Evolutionary conservation across 2,797 vertebrate species (phyloP).

Genomic region (Cottoperca gobio): DNA sequence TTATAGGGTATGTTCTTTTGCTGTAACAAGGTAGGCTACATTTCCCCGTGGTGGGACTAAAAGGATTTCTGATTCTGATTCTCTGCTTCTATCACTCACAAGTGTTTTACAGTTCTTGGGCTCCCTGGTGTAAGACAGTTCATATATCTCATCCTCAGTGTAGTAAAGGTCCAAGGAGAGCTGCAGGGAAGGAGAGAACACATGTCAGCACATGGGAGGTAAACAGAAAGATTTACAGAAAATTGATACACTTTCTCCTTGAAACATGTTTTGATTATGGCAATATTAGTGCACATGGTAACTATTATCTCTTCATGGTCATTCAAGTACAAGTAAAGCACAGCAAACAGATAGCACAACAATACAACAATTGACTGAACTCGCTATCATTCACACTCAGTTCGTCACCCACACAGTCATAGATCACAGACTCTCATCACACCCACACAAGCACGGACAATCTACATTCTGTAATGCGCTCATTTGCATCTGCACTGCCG

Average conservation of each 20-base stretch:
- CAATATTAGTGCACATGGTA: slow-evolving; percentile 49
- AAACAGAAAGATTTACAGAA: slow-evolving; percentile 32
- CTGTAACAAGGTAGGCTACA: no score
- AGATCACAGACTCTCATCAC: slow-evolving; percentile 77
- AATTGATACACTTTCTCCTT: slow-evolving; percentile 57
- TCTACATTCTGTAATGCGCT: slow-evolving; percentile 63
- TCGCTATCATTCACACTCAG: slow-evolving; percentile 74
- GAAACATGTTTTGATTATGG: slow-evolving; percentile 56
- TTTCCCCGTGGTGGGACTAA: no score
- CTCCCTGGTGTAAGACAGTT: slow-evolving; percentile 95
- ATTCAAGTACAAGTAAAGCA: slow-evolving; percentile 62
- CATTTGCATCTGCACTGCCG: slow-evolving; percentile 70
- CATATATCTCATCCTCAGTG: slow-evolving; percentile 96
- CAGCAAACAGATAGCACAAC: slow-evolving; percentile 53
- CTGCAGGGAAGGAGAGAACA: slow-evolving; percentile 77
- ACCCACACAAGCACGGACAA: slow-evolving; percentile 69
- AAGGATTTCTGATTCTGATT: no score
- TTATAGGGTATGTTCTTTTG: no score
- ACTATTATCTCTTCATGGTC: slow-evolving; percentile 65
- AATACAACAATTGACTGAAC: slow-evolving; percentile 72
- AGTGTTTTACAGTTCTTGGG: slow-evolving; percentile 92
- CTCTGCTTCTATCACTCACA: slow-evolving; percentile 82
- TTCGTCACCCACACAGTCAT: slow-evolving; percentile 78
- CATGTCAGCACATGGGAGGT: slow-evolving; percentile 20
- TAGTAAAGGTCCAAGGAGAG: slow-evolving; percentile 97